Percentiles rank a stretch among this genome's conserved stretches.
These are phyloP conservation scores for Strigops habroptila DNA, from an alignment of 2,113 vertebrate genomes.

Conservation along the genomic window DNA sequence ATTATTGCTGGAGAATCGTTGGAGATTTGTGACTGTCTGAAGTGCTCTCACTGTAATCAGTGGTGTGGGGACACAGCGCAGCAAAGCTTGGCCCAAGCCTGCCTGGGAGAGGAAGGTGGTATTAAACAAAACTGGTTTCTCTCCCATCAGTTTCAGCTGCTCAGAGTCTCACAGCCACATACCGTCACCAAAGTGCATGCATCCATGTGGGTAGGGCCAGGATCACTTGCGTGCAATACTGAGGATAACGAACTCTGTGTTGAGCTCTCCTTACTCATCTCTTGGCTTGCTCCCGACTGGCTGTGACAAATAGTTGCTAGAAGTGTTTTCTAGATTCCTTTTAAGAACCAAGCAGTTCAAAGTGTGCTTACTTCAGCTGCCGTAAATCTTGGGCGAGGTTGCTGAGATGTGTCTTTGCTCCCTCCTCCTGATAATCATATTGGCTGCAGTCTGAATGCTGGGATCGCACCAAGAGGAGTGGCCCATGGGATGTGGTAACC, in stretches of 20 bases:
- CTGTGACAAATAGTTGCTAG: neutral
- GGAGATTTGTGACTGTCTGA: neutral
- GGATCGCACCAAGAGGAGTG: neutral
- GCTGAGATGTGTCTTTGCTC: neutral
- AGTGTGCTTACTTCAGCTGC: neutral
- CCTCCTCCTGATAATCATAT: neutral
- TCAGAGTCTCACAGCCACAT: neutral
- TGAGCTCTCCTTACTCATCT: neutral
- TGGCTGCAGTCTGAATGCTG: neutral
- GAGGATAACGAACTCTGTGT: neutral
- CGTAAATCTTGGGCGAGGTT: neutral
- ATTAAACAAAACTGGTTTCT: neutral
- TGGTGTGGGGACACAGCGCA: neutral
- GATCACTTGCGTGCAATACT: neutral
- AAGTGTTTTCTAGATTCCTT: neutral
- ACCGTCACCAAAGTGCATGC: fast-evolving
- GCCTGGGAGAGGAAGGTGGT: neutral
- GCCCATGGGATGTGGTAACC: neutral
- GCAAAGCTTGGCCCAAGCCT: neutral
- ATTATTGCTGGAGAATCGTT: neutral
- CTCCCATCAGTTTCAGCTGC: neutral
- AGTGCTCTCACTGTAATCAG: neutral
- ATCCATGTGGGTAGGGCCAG: neutral
- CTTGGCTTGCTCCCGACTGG: neutral
- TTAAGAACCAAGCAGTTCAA: neutral